Evolutionary conservation across 2,113 vertebrate genomes (phyloP).

Genomic region (Pseudorectes ferrugineus): DNA sequence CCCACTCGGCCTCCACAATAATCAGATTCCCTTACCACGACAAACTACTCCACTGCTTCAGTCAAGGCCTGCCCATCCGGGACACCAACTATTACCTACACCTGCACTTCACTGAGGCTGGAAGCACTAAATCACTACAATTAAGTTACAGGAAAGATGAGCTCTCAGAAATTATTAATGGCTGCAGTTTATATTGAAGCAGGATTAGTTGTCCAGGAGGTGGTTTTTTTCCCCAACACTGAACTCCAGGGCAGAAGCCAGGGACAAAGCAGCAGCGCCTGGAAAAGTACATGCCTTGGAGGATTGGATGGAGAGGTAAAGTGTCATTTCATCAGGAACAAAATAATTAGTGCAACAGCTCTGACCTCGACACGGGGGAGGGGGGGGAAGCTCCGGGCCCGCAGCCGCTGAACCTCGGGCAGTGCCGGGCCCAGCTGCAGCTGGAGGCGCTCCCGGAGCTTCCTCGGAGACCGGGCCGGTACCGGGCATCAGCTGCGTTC

Average conservation of each 20-base stretch:
- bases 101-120: neutral
- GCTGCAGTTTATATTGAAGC: neutral
- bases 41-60: neutral
- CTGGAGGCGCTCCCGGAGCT: neutral
- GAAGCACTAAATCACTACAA: neutral
- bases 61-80: neutral
- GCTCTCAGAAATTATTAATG: neutral
- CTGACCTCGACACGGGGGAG: neutral
- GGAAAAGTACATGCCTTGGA: rapidly evolving
- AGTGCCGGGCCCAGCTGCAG: neutral
- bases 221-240: rapidly evolving
- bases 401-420: neutral
- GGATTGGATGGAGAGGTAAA: rapidly evolving
- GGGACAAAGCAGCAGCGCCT: neutral
- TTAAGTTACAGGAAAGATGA: neutral
- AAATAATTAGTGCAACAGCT: neutral
- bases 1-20: neutral
- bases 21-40: neutral
- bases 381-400: rapidly evolving
- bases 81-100: neutral
- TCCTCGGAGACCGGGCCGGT: rapidly evolving
- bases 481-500: neutral
- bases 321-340: rapidly evolving
- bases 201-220: too few relatives aligned
- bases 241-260: neutral